phyloP scores from a whole-genome alignment of 2,113 vertebrate genomes.

The Xenopus laevis region DNA sequence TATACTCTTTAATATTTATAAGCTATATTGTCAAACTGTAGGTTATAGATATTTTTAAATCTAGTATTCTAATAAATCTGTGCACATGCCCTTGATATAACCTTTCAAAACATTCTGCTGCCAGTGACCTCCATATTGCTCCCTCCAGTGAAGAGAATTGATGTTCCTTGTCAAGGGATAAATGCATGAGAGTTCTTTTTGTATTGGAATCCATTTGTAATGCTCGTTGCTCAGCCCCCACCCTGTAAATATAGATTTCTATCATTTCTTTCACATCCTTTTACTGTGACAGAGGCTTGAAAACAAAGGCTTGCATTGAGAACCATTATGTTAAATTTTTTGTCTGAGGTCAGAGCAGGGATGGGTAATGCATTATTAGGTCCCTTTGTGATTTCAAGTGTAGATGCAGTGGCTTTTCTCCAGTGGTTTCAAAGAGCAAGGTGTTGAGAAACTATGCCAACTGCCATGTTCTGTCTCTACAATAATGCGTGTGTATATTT shows the following conservation, averaged over 20 bases:
- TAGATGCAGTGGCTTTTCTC: conserved; percentile 11
- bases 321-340: neutral
- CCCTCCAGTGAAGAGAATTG: neutral
- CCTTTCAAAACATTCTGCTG: conserved; percentile 13
- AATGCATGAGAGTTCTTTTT: neutral
- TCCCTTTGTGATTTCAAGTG: conserved; percentile 21
- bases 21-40: too few relatives aligned
- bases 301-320: conserved; percentile 1
- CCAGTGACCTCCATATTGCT: neutral
- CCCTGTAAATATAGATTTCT: neutral
- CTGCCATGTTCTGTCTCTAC: conserved; percentile 3
- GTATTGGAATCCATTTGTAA: neutral
- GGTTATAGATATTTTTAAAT: neutral
- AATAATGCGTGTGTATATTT: neutral
- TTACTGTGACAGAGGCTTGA: neutral
- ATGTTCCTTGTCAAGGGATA: neutral
- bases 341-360: conserved; percentile 1
- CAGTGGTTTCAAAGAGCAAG: conserved; percentile 11
- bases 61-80: conserved; percentile 11
- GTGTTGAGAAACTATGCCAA: conserved; percentile 32
- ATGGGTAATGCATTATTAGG: neutral
- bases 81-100: conserved; percentile 20
- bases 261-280: neutral
- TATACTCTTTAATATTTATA: too few relatives aligned
- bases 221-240: neutral